Evolutionary conservation across 2,888 invertebrate species (phyloP).

Genomic region (Drosophila subsilvestris): DNA sequence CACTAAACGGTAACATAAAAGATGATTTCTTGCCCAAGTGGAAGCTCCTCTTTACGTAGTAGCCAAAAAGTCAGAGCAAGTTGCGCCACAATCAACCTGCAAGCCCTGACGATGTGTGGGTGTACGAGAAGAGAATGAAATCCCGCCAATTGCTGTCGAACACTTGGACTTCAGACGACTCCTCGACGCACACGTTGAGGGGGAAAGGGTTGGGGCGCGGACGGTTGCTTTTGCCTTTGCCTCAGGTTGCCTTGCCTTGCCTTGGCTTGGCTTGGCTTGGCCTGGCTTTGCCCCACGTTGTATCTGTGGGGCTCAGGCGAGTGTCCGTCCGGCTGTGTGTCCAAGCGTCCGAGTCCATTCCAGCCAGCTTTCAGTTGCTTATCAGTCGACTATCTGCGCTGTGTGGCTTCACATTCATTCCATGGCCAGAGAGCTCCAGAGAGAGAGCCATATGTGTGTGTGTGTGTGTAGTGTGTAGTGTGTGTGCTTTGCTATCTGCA

Average conservation of each 20-base stretch:
- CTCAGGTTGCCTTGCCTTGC: not conserved
- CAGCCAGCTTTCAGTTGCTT: slow-evolving; percentile 76
- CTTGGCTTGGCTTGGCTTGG: not conserved
- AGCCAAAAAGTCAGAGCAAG: not conserved
- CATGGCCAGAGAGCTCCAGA: slow-evolving; percentile 44
- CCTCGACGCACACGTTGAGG: slow-evolving; percentile 21
- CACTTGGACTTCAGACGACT: slow-evolving; percentile 14
- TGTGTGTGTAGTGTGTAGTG: too few species aligned
- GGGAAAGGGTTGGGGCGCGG: not conserved
- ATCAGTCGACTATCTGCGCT: slow-evolving; percentile 81
- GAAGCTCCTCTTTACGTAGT: too few species aligned
- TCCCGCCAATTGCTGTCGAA: slow-evolving; percentile 39
- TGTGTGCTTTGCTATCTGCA: slow-evolving; percentile 75
- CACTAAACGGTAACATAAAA: not conserved
- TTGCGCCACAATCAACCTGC: slow-evolving; percentile 23
- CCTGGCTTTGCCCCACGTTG: slow-evolving; percentile 16
- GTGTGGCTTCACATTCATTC: slow-evolving; percentile 83
- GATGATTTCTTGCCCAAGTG: not conserved
- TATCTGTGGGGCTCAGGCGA: slow-evolving; percentile 9
- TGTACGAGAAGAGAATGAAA: slow-evolving; percentile 18
- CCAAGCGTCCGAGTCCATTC: slow-evolving; percentile 45
- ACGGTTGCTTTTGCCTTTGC: not conserved
- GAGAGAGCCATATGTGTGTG: slow-evolving; percentile 35
- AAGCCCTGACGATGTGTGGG: slow-evolving; percentile 17
- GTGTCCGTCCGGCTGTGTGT: slow-evolving; percentile 22